Percentiles rank a stretch among this genome's conserved stretches.
These are phyloP conservation scores for Apantesis nais DNA, from an alignment of 2,888 invertebrate genomes.

Conservation along the genomic window DNA sequence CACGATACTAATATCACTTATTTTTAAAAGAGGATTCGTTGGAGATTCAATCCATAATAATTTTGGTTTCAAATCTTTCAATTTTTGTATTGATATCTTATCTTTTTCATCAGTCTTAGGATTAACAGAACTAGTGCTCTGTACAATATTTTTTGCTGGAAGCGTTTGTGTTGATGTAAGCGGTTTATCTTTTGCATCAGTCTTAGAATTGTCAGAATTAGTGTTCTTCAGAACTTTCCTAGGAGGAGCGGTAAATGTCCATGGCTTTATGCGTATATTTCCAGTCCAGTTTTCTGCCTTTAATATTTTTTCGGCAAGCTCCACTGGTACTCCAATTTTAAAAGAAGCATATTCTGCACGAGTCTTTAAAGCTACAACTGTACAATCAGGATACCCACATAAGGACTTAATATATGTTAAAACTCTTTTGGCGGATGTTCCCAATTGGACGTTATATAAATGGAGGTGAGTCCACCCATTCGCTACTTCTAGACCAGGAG, in stretches of 20 bases:
- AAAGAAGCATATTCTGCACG: background rate
- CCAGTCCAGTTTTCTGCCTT: background rate
- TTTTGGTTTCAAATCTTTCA: no score
- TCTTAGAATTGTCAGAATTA: background rate
- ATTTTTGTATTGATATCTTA: no score
- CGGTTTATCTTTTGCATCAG: background rate
- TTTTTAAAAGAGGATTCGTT: no score
- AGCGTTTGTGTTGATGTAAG: background rate
- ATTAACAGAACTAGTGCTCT: background rate
- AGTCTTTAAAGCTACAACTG: background rate
- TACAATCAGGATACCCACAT: background rate
- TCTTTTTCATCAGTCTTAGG: background rate
- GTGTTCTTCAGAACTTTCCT: background rate
- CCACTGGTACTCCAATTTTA: background rate
- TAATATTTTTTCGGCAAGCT: background rate
- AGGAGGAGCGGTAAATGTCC: background rate
- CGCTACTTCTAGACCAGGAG: background rate
- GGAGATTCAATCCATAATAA: no score
- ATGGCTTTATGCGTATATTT: background rate
- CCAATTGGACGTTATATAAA: background rate
- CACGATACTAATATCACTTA: no score
- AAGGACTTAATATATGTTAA: background rate
- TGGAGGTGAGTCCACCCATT: background rate
- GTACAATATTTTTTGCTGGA: background rate
- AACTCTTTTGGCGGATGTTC: background rate